phyloP scores from a whole-genome alignment of 2,888 invertebrate genomes.

The Odontocerum albicorne region DNA sequence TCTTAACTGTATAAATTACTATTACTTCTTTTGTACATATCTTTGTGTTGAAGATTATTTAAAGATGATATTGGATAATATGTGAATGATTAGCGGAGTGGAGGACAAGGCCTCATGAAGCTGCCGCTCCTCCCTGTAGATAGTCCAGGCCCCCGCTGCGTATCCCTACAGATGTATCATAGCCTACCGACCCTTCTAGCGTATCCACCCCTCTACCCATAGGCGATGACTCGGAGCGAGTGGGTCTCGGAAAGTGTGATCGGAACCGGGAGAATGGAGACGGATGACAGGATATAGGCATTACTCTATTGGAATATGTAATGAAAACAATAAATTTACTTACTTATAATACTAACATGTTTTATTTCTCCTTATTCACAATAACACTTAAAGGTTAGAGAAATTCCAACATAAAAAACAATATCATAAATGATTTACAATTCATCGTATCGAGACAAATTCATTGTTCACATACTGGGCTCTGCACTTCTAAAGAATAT shows the following conservation, averaged over 20 bases:
- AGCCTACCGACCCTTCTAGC: neutral
- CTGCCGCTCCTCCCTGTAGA: conserved; percentile 5
- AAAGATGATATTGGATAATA: conserved; percentile 30
- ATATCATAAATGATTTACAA: conserved; percentile 10
- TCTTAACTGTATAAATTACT: conserved; percentile 33
- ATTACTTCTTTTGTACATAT: conserved; percentile 36
- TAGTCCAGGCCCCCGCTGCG: conserved; percentile 8
- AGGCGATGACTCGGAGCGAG: conserved; percentile 30
- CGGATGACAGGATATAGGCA: conserved; percentile 44
- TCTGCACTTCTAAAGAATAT: neutral
- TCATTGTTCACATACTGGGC: conserved; percentile 8
- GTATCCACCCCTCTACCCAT: conserved; percentile 30
- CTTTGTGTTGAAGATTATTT: conserved; percentile 36
- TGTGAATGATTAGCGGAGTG: conserved; percentile 21
- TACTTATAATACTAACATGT: conserved; percentile 34
- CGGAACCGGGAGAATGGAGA: conserved; percentile 14
- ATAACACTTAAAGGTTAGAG: no score
- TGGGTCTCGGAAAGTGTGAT: neutral
- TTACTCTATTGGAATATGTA: conserved; percentile 61
- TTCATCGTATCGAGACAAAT: conserved; percentile 10
- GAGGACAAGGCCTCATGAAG: neutral
- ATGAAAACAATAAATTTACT: conserved; percentile 49
- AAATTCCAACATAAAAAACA: neutral
- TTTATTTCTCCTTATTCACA: conserved; percentile 27
- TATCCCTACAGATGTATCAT: conserved; percentile 24